These are phyloP conservation scores for Tetragonula carbonaria DNA, from an alignment of 2,888 invertebrate species.

Conservation along the genomic window DNA sequence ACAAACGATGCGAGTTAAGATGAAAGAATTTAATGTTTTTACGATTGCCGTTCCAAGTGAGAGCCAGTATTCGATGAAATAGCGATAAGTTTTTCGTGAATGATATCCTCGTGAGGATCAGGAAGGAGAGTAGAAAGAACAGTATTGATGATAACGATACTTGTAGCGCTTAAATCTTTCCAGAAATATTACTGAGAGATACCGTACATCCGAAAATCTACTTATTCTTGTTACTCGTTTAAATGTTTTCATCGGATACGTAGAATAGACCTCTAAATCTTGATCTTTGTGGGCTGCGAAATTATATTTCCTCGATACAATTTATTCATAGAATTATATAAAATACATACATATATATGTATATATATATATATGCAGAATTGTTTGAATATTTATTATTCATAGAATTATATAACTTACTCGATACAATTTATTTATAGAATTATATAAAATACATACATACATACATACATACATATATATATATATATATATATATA, in stretches of 20 bases:
- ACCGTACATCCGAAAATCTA: conserved; percentile 18
- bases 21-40: background rate
- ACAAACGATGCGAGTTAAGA: background rate
- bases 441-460: too few species aligned
- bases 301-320: background rate
- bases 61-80: background rate
- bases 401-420: too few species aligned
- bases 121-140: conserved; percentile 26
- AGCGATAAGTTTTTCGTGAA: background rate
- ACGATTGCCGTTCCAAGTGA: background rate
- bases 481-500: too few species aligned
- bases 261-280: conserved; percentile 9
- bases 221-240: conserved; percentile 14
- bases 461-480: too few species aligned
- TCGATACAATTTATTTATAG: background rate
- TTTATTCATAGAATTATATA: background rate
- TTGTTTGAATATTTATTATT: background rate
- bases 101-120: background rate
- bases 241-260: background rate
- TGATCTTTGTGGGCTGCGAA: background rate
- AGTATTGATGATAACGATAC: conserved; percentile 35
- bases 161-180: conserved; percentile 5
- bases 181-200: background rate
- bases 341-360: too few species aligned
- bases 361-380: background rate